phyloP scores from a whole-genome alignment of 1,140 invertebrate genomes.

The Venturia canescens region DNA sequence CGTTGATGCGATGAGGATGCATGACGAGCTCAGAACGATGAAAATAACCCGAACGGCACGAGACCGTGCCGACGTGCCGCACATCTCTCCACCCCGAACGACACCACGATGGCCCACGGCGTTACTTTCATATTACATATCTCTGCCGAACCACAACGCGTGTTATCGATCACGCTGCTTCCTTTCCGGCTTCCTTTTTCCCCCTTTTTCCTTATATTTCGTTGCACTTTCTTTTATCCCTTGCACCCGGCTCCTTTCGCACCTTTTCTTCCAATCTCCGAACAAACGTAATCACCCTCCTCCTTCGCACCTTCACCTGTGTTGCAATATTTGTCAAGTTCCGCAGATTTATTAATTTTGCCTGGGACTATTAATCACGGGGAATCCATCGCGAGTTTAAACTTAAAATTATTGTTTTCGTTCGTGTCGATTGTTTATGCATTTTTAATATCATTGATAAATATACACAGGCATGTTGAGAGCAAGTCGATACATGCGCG shows the following conservation, averaged over 20 bases:
- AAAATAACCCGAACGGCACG: slow-evolving; percentile 54
- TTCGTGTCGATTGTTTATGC: background rate
- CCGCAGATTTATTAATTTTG: background rate
- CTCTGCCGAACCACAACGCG: slow-evolving; percentile 43
- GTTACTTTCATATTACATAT: slow-evolving; percentile 56
- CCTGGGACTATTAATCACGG: background rate
- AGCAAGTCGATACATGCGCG: background rate
- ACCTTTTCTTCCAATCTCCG: background rate
- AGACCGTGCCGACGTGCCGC: slow-evolving; percentile 48
- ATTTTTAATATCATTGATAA: background rate
- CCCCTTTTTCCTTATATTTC: background rate
- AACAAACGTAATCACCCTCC: background rate
- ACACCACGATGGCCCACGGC: slow-evolving; percentile 51
- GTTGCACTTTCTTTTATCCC: background rate
- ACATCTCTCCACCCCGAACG: slow-evolving; percentile 50
- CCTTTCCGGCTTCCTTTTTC: background rate
- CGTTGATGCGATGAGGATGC: slow-evolving; percentile 57
- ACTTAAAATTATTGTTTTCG: background rate
- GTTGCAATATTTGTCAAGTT: background rate
- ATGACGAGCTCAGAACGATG: slow-evolving; percentile 56
- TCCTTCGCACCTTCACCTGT: background rate
- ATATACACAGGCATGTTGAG: background rate
- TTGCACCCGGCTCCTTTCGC: background rate
- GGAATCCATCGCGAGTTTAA: slow-evolving; percentile 2
- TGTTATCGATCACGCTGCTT: slow-evolving; percentile 50